Evolutionary conservation across 2,113 vertebrate genomes (phyloP), one percentile per base, ranked within the genome.

Genomic region (Limanda limanda): DNA sequence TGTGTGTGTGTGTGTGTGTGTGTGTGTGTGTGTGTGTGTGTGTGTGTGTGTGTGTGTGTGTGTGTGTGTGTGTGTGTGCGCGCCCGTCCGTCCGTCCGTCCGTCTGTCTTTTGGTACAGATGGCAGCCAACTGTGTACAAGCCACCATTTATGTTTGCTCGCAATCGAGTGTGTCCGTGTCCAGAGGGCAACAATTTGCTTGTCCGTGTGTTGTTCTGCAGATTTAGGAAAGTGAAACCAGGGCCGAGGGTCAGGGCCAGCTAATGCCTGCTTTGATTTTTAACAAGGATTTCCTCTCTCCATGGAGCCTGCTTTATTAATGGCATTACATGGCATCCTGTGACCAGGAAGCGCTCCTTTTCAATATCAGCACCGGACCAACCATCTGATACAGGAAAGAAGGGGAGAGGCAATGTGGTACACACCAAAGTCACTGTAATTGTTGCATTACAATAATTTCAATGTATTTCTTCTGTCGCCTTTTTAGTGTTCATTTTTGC

Each of bases 221-320:
- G 51, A 68, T 69, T 63, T 61, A 76, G 72, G 58, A 85, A 62
- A 74, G 54, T 81, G 71, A 76, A 74, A 82, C 61, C 48, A 55
- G 74, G 77, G 61, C 3, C 15, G 61, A 24, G 21, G 70, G 83
- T 89, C 63, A 86, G 73, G 59, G 66, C 54, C 59, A 47, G 18
- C 52, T 78, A 80, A 84, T 82, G 71, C 47, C 68, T 78, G 48
- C 86, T 90, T 90, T 92, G 74, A 89, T 90, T 85, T 35, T 84
- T 68, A 81, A 63, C 69, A 76, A 87, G 75, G 81, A 81, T 87
- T 91, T 89, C 84, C 86, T 86, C 84, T 74, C 78, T 69, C 58
- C 65, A 48, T 58, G 70, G 68, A 80, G 76, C 40, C 73, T 63
- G 68, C 51, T 64, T 81, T 73, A 70, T 89, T 88, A 88, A 89